Base-by-base conservation (phyloP, 2,797 vertebrate species). In the Eremophila alpestris region DNA sequence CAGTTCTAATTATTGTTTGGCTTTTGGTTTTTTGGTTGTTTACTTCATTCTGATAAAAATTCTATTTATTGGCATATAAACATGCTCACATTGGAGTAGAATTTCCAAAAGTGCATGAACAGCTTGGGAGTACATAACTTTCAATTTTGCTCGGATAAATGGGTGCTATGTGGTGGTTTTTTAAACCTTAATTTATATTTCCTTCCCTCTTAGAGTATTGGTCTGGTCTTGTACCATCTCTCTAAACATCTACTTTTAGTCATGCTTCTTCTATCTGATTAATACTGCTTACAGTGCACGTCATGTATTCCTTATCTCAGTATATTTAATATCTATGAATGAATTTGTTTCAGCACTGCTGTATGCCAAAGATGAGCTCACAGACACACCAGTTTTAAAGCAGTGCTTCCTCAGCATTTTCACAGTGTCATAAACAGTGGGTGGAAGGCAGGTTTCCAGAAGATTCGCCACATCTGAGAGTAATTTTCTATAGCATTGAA, bases 341-440 rank as follows among this genome's bases (percentile, higher is more conserved):
- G 70, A 89, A 64, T 85, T 69, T 88, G 30, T 84, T 92, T 92
- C 73, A 80, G 45, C 26, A 46, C 32, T 70, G 22, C 24, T 54
- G 30, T 36, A 48, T 68, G 68, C 81, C 93, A 92, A 74, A 89
- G 71, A 81, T 49, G 81, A 92, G 34, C 75, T 96, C 56, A 83
- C 64, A 90, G 68, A 80, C 13, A 43, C 65, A 78, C 14, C 74
- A 87, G 54, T 93, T 96, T 92, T 62, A 89, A 82, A 77, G 54
- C 64, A 91, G 22, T 9, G 40, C 74, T 93, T 94, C 70, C 74
- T 89, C 87, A 94, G 41, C 52, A 67, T 93, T 93, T 93, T 95
- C 75, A 65, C 74, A 63, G 46, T 91, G 78, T 90, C 90, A 90
- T 68, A 64, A 87, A 70, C 54, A 77, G 94, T 68, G 68, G 83